Conservation (phyloP, 2,888 invertebrate species). For the Enchytraeus crypticus region DNA sequence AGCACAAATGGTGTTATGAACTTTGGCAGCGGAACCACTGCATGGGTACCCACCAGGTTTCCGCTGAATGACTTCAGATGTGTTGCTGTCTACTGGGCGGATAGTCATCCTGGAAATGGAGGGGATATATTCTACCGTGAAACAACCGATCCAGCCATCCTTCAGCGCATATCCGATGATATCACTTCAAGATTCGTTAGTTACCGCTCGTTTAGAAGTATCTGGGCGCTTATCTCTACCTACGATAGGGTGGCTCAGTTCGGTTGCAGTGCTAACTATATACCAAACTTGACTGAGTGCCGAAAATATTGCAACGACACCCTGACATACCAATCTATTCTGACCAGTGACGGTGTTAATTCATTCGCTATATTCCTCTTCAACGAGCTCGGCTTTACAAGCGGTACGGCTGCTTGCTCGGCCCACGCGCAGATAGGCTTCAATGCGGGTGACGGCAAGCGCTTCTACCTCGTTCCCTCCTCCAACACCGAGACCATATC, state of each 20-base stretch:
- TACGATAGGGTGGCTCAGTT: conserved; percentile 4
- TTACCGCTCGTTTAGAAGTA: conserved; percentile 1
- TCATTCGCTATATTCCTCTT: conserved; percentile 11
- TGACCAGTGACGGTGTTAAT: conserved; percentile 10
- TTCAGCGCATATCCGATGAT: not conserved
- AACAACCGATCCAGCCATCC: not conserved
- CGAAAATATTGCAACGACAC: not conserved
- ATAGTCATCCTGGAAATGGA: conserved; percentile 9
- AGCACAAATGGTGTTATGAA: conserved; percentile 10
- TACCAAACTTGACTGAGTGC: not conserved
- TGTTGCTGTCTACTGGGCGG: conserved; percentile 13
- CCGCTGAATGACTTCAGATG: not conserved
- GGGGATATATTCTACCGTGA: conserved; percentile 10
- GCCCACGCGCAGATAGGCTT: conserved; percentile 7
- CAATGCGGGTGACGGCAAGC: conserved; percentile 11
- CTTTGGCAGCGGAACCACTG: conserved; percentile 8
- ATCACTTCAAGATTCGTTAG: conserved; percentile 3
- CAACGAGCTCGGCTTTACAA: conserved; percentile 2
- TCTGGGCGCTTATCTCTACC: conserved; percentile 7
- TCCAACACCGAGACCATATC: conserved; percentile 2
- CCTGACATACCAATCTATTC: conserved; percentile 10
- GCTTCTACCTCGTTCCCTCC: conserved; percentile 1
- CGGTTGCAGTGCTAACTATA: not conserved
- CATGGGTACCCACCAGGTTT: conserved; percentile 2
- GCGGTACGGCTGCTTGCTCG: not conserved